Conservation (phyloP, 2,797 vertebrate genomes). For the Schizopygopsis malacanthus region DNA sequence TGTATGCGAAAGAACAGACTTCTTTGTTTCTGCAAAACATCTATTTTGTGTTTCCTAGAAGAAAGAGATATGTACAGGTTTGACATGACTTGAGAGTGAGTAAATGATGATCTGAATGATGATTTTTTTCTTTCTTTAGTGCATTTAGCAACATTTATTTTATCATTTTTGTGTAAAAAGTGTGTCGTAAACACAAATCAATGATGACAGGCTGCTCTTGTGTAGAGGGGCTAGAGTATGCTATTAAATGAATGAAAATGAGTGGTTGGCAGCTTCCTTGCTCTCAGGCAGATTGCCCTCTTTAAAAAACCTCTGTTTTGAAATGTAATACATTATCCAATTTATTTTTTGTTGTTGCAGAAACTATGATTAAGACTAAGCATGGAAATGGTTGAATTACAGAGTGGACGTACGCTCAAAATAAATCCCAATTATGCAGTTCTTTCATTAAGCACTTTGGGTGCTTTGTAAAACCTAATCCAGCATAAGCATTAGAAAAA, state of each 20-base stretch:
- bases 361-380: not conserved
- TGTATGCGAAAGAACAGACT: not conserved
- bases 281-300: constrained; percentile 74
- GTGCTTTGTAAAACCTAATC: constrained; percentile 29
- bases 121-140: not conserved
- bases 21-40: not conserved
- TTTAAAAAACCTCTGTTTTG: no score
- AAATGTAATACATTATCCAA: not conserved
- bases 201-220: constrained; percentile 37
- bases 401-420: constrained; percentile 20
- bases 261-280: constrained; percentile 72
- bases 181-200: no score
- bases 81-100: not conserved
- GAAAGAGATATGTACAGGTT: not conserved
- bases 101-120: constrained; percentile 3
- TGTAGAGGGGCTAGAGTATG: constrained; percentile 17
- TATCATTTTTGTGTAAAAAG: not conserved
- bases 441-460: constrained; percentile 37
- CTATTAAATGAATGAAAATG: constrained; percentile 65
- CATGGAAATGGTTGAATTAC: not conserved
- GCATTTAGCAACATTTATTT: no score
- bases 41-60: not conserved
- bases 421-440: constrained; percentile 27
- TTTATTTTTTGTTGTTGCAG: not conserved
- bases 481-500: constrained; percentile 15